Conservation (phyloP, 2,888 invertebrate genomes). For the Cheilosia vernalis region DNA sequence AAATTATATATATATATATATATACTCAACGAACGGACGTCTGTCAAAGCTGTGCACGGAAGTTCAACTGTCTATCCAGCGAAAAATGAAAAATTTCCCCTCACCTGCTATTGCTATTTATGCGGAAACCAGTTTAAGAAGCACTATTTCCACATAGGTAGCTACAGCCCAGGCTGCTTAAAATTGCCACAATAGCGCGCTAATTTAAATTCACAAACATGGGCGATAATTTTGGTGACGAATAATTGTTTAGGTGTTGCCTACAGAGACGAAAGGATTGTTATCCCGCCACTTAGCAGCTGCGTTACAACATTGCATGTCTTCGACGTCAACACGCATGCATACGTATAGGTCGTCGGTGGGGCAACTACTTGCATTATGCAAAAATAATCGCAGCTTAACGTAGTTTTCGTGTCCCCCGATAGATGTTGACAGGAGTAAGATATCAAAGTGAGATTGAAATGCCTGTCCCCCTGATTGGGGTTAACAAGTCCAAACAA, state of each 20-base stretch:
- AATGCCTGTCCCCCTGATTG: not conserved
- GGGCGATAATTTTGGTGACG: slow-evolving; percentile 54
- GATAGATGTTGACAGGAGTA: not conserved
- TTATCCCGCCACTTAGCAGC: slow-evolving; percentile 11
- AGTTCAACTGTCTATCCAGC: too few species aligned
- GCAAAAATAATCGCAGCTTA: slow-evolving; percentile 2
- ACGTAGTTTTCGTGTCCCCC: slow-evolving; percentile 2
- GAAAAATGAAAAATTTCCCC: too few species aligned
- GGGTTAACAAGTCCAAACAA: not conserved
- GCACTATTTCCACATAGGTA: not conserved
- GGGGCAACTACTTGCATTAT: not conserved
- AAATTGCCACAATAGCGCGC: slow-evolving; percentile 8
- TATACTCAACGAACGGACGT: too few species aligned
- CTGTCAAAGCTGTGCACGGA: too few species aligned
- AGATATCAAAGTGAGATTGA: too few species aligned
- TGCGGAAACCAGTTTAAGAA: not conserved
- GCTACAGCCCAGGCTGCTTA: not conserved
- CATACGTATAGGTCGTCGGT: not conserved
- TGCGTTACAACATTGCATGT: slow-evolving; percentile 38
- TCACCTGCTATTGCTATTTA: too few species aligned
- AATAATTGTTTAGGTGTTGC: slow-evolving; percentile 33
- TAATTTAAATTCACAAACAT: slow-evolving; percentile 34
- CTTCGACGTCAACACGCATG: slow-evolving; percentile 28
- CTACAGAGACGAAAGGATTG: not conserved
- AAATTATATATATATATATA: too few species aligned